phyloP scores from a whole-genome alignment of 1,140 invertebrate species.

The Drosophila aff. region DNA sequence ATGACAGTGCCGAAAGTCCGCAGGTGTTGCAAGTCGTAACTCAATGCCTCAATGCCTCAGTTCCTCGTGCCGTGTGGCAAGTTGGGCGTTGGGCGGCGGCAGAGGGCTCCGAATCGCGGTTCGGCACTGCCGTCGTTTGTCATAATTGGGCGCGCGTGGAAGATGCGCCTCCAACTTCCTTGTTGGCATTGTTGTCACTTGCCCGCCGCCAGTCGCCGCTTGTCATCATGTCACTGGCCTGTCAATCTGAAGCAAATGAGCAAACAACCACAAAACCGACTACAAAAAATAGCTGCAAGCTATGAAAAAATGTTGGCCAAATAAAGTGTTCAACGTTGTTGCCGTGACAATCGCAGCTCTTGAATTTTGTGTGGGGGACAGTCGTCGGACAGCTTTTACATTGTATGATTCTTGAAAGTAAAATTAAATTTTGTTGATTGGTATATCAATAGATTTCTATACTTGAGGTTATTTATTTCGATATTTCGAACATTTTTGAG shows the following conservation, averaged over 20 bases:
- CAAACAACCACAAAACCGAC: constrained; percentile 27
- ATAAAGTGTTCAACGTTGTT: constrained; percentile 19
- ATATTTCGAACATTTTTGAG: not conserved
- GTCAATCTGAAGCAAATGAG: constrained; percentile 60
- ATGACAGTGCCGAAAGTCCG: constrained; percentile 64
- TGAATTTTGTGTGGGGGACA: not conserved
- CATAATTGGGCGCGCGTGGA: constrained; percentile 78
- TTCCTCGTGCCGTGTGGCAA: constrained; percentile 60
- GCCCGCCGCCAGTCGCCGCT: constrained; percentile 19
- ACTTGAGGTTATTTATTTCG: not conserved
- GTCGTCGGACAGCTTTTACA: not conserved
- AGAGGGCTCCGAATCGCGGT: not conserved
- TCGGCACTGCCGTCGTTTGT: constrained; percentile 58
- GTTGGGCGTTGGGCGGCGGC: constrained; percentile 14
- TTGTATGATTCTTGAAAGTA: not conserved
- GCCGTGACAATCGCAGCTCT: constrained; percentile 9
- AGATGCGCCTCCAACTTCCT: constrained; percentile 74
- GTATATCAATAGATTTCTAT: not conserved
- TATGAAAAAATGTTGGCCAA: constrained; percentile 43
- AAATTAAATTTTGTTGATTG: not conserved
- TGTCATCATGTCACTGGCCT: constrained; percentile 42
- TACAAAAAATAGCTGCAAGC: constrained; percentile 7
- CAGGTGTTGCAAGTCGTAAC: constrained; percentile 70
- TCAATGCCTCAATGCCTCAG: constrained; percentile 52
- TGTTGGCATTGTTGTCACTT: constrained; percentile 62